Evolutionary conservation across 92 coral and sea anemone species (phyloP).

Genomic region (Epizoanthus ramosus): DNA sequence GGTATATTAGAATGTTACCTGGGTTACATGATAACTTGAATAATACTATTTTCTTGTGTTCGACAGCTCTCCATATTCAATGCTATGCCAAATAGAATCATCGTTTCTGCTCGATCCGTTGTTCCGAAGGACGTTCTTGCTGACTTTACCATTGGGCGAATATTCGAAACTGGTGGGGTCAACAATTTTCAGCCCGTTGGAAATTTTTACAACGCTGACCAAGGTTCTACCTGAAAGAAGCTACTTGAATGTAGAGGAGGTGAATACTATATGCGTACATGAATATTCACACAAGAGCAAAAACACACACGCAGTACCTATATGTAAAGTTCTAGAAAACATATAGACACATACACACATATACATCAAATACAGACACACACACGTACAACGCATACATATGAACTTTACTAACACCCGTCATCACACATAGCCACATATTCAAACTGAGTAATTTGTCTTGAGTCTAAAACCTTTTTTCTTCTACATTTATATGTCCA

Average conservation of each 20-base stretch:
- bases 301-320: no score
- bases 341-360: no score
- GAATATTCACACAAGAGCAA: background rate
- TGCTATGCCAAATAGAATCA: conserved; percentile 9
- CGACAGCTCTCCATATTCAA: conserved; percentile 25
- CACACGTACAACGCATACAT: no score
- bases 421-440: no score
- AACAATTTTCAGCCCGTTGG: background rate
- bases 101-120: conserved; percentile 30
- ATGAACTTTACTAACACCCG: no score
- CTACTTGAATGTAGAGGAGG: background rate
- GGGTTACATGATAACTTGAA: no score
- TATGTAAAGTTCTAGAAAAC: no score
- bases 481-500: background rate
- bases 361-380: no score
- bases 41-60: background rate
- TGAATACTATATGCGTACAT: background rate
- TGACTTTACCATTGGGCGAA: background rate
- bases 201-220: background rate
- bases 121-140: conserved; percentile 4
- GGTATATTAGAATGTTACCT: no score
- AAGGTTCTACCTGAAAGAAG: background rate
- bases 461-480: background rate
- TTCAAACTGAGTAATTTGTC: background rate
- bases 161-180: background rate